Conservation (phyloP, 1,140 invertebrate genomes). For the Bombyx mandarina region DNA sequence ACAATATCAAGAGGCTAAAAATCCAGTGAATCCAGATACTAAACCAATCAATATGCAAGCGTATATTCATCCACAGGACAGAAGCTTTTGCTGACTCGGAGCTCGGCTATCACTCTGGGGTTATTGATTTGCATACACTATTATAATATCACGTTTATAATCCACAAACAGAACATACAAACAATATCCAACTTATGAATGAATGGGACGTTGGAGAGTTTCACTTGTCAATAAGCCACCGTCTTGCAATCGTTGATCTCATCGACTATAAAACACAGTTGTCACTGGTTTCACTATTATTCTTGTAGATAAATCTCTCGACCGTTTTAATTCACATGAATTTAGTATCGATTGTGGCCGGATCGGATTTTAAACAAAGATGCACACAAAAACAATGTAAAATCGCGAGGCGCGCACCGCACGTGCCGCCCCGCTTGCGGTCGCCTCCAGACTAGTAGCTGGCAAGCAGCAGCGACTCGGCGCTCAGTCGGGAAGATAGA, state of each 20-base stretch:
- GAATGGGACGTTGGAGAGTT: constrained; percentile 53
- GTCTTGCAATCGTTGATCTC: constrained; percentile 14
- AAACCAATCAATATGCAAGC: constrained; percentile 62
- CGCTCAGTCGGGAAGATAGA: constrained; percentile 31
- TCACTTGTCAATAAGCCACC: constrained; percentile 64
- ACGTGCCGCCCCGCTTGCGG: constrained; percentile 67
- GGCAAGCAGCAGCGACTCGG: constrained; percentile 10
- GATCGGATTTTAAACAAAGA: constrained; percentile 59
- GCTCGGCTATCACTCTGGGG: constrained; percentile 43
- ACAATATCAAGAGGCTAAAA: constrained; percentile 10
- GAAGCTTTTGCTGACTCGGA: constrained; percentile 41
- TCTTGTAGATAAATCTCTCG: constrained; percentile 29
- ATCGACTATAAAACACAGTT: constrained; percentile 36
- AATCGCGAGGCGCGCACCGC: constrained; percentile 56
- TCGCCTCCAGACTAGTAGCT: constrained; percentile 47
- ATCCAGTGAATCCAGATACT: constrained; percentile 35
- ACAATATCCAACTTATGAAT: constrained; percentile 36
- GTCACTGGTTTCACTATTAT: constrained; percentile 34
- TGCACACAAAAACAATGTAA: constrained; percentile 60
- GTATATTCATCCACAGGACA: constrained; percentile 54
- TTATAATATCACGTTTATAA: constrained; percentile 45
- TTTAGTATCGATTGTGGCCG: constrained; percentile 55
- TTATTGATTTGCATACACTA: constrained; percentile 64
- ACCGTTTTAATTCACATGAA: constrained; percentile 38
- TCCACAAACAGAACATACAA: constrained; percentile 49